These are phyloP conservation scores for Crotalus helleri DNA, from an alignment of 2,113 vertebrate species.

Conservation along the genomic window DNA sequence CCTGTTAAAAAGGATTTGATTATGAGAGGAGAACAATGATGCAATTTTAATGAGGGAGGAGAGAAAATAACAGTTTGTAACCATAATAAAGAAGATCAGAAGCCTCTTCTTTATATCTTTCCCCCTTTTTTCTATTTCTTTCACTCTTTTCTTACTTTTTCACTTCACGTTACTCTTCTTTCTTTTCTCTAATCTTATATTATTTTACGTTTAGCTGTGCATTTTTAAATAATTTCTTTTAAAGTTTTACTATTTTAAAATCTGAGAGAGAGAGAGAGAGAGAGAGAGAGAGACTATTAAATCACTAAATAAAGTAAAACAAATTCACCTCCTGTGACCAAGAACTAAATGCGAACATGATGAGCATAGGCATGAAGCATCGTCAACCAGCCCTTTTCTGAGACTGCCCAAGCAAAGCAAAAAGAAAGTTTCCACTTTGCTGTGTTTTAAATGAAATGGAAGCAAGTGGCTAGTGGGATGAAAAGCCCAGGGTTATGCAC, in stretches of 20 bases:
- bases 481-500: not conserved
- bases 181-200: not conserved
- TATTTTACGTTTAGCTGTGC: not conserved
- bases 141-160: not conserved
- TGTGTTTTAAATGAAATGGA: not conserved
- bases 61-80: not conserved
- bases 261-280: not conserved
- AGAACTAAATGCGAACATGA: not conserved
- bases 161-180: not conserved
- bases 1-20: not conserved
- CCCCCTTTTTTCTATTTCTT: not conserved
- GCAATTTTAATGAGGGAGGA: not conserved
- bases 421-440: not conserved
- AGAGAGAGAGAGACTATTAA: not conserved
- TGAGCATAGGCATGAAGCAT: not conserved
- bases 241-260: not conserved
- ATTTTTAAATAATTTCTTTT: not conserved
- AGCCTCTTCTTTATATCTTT: not conserved
- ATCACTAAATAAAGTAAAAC: not conserved
- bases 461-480: not conserved
- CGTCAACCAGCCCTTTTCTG: not conserved
- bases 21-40: not conserved
- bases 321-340: not conserved
- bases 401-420: not conserved
- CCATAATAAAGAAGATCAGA: not conserved